Conservation (phyloP, 1,140 invertebrate species). For the Luehdorfia chinensis region DNA sequence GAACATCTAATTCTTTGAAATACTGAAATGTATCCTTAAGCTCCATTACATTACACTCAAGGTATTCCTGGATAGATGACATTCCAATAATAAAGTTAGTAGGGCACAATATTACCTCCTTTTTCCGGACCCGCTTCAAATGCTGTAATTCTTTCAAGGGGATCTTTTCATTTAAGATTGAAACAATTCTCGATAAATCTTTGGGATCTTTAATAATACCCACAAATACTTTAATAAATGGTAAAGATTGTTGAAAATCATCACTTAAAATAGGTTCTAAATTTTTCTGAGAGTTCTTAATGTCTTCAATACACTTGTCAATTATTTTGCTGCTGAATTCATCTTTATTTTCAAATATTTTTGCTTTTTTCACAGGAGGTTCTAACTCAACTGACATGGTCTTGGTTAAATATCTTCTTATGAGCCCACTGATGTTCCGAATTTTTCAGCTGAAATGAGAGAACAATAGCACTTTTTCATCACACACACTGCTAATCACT, state of each 20-base stretch:
- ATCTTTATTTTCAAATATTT: constrained; percentile 22
- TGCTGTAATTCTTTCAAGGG: constrained; percentile 81
- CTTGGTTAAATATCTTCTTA: constrained; percentile 7
- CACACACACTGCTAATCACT: constrained; percentile 29
- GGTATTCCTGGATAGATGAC: constrained; percentile 67
- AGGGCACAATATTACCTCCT: constrained; percentile 80
- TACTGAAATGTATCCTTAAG: constrained; percentile 72
- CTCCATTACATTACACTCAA: constrained; percentile 75
- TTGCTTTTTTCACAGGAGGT: constrained; percentile 44
- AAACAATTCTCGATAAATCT: constrained; percentile 81
- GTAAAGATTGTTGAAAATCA: constrained; percentile 72
- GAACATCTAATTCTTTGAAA: constrained; percentile 79
- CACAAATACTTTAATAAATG: constrained; percentile 78
- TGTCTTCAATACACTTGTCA: constrained; percentile 34
- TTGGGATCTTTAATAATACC: constrained; percentile 79
- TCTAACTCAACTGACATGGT: constrained; percentile 27
- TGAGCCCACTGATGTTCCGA: constrained; percentile 9
- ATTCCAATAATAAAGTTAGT: constrained; percentile 30
- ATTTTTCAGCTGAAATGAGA: constrained; percentile 51
- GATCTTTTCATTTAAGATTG: constrained; percentile 76
- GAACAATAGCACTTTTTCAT: constrained; percentile 46
- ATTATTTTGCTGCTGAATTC: constrained; percentile 23
- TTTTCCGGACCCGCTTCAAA: constrained; percentile 84
- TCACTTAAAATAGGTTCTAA: constrained; percentile 43
- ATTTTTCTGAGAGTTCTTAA: constrained; percentile 35